Evolutionary conservation across 2,113 vertebrate species (phyloP).

Genomic region (Amia ocellicauda): DNA sequence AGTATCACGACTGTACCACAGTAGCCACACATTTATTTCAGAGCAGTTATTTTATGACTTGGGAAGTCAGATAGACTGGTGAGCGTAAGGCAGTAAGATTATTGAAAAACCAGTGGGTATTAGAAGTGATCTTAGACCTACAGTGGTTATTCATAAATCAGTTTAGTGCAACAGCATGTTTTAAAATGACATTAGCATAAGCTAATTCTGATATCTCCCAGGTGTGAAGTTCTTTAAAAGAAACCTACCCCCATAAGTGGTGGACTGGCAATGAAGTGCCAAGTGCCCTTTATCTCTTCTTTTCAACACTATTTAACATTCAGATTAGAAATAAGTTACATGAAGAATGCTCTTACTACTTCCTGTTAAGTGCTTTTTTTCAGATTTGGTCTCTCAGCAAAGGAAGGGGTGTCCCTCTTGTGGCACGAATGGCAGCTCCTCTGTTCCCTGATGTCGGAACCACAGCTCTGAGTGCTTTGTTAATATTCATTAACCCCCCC

Average conservation of each 20-base stretch:
- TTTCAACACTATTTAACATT: slow-evolving; percentile 8
- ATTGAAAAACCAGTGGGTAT: background rate
- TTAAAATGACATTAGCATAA: slow-evolving; percentile 8
- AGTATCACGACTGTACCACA: background rate
- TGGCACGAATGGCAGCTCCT: slow-evolving; percentile 19
- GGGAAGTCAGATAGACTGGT: background rate
- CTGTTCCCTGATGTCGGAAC: slow-evolving; percentile 13
- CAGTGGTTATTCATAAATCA: background rate
- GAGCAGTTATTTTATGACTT: background rate
- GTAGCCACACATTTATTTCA: background rate
- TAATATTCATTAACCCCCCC: slow-evolving; percentile 29
- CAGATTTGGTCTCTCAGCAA: slow-evolving; percentile 8
- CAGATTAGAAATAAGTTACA: slow-evolving; percentile 9
- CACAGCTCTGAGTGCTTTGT: slow-evolving; percentile 15
- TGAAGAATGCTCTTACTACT: slow-evolving; percentile 12
- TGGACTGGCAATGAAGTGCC: background rate
- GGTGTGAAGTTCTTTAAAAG: slow-evolving; percentile 2
- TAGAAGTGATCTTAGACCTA: background rate
- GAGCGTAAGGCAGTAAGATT: background rate
- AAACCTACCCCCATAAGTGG: slow-evolving; percentile 4
- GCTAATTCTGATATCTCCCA: slow-evolving; percentile 1
- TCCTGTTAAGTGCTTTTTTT: slow-evolving; percentile 13
- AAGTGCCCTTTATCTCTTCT: background rate
- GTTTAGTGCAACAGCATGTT: background rate
- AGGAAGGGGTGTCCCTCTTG: slow-evolving; percentile 12